Base-by-base conservation (phyloP, 1,140 invertebrate genomes). In the Phymorhynchus buccinoides region DNA sequence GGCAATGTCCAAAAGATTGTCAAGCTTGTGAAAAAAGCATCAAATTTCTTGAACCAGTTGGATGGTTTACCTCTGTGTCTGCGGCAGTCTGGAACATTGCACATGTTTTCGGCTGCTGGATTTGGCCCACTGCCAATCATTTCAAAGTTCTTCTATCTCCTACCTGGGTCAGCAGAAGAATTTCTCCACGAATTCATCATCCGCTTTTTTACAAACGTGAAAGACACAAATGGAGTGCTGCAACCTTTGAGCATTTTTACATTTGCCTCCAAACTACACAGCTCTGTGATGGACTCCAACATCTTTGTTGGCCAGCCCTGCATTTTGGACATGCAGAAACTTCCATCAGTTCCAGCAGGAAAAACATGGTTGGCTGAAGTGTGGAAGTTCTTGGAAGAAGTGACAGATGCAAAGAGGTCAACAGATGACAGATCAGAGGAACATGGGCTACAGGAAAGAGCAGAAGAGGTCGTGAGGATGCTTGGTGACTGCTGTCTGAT, bases 401-500 rank as follows among this genome's bases (percentile, higher is more conserved):
- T 32, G 27, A 18, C 73, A 6, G 39, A 56, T 35, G 35, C 62
- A 66, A 30, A 14, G 6, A n/a, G n/a, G n/a, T n/a, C n/a, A n/a
- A n/a, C n/a, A n/a, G n/a, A n/a, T n/a, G n/a, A n/a, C n/a, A n/a
- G n/a, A 35, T 37, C 62, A 37, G 41, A 37, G 12, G 12, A 68
- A 18, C 3, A 68, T 16, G 81, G 73, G 30, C 37, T 37, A 7
- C 37, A 3, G 30, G 0, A 41, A 56, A 16, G 18, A 27, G 66
- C n/a, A 42, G 22, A 42, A 16, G 41, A 68, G 18, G 16, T 71
- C 9, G 39, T 83, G 27, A 37, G 32, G 1, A 42, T 62, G 30
- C 41, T 83, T 9, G 30, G 30, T 83, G 81, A 83, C 3, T 83
- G 81, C 27, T 66, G 81, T 44, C 39, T 83, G 37, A 73, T 83